Base-by-base conservation (phyloP, 2,797 vertebrate genomes). In the Odontamblyopus rebecca region DNA sequence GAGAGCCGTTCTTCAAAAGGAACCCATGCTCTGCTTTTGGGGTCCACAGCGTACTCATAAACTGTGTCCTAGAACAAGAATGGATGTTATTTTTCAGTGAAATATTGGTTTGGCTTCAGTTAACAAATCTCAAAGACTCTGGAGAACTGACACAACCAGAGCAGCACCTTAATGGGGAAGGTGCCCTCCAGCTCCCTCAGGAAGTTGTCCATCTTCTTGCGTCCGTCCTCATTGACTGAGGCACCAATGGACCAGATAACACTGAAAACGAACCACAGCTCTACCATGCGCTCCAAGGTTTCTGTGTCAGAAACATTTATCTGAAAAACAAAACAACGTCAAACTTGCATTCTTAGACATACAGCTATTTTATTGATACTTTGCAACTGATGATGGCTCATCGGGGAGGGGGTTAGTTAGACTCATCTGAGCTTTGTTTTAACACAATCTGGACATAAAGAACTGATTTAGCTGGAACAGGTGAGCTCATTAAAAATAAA, bases 21-120 rank as follows among this genome's bases (percentile, higher is more conserved):
- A 26, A 89, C 86, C 96, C 96, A 98, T 69, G 77, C 90, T 85
- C 93, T 95, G 67, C 81, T 93, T 81, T 96, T 96, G 75, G 89
- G 74, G 67, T 97, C 95, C 71, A 97, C 95, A 12, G 91, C 96
- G 77, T 96, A 98, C 73, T 98, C 96, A 6, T 96, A 98, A 67
- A 97, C 88, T 0, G 95, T 96, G 89, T 96, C 95, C 96, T 98
- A 69, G 41, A 66, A 59, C 56, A 27, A 62, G 12, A n/a, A 15
- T 56, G 32, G 4, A 6, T 48, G 38, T 30, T n/a, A 30, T 60
- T 15, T 8, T 70, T 3, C 26, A 57, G 54, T 57, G 19, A 56
- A 23, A 56, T 56, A 23, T 26, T n/a, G 19, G 53, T n/a, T 56
- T 56, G 7, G 19, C n/a, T 23, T 23, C 1, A 23, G 8, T 23